Base-by-base conservation (phyloP, 35 echinoderm and acorn worm species). In the Patiria miniata region DNA sequence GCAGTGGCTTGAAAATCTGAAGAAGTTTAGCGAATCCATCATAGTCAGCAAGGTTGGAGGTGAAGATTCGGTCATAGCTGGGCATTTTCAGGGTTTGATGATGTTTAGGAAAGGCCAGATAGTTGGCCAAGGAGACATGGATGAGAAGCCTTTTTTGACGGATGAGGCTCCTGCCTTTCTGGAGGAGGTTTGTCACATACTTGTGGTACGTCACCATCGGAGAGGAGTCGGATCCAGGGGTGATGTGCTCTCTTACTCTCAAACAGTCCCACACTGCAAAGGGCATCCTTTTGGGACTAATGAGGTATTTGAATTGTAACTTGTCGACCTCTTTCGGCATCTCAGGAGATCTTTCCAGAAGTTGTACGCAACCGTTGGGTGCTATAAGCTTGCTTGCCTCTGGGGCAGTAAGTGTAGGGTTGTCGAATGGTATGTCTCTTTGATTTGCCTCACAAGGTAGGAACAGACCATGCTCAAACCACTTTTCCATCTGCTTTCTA, bases 181-280 rank as follows among this genome's bases (percentile, higher is more conserved):
- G 29, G 50, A 84, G 28, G 51, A 50, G 34, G 40, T 78, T 39
- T 18, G 59, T 53, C 36, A 56, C 79, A 32, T 76, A 84, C 21
- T 18, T 79, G 42, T 90, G 80, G 29, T 81, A 90, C 88, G 83
- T 83, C 18, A 61, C 81, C 10, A 73, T 83, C 10, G 83, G 51
- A 21, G 79, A 81, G 54, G 82, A 50, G 21, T 22, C 21, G 26
- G 36, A 40, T 29, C 55, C 10, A 8, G 21, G 18, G 4, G 17
- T 2, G n/a, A n/a, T n/a, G 18, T 26, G 28, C 23, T 59, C 52
- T 54, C 53, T 47, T 28, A 90, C 76, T 52, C 83, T 81, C 14
- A 90, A 28, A 33, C 76, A 90, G 40, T 90, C 88, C 88, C 88
- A 90, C 3, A 76, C 76, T n/a, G 82, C 26, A 52, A 77, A 90